Base-by-base conservation (phyloP, 2,888 invertebrate species). In the Anarsia innoxiella region DNA sequence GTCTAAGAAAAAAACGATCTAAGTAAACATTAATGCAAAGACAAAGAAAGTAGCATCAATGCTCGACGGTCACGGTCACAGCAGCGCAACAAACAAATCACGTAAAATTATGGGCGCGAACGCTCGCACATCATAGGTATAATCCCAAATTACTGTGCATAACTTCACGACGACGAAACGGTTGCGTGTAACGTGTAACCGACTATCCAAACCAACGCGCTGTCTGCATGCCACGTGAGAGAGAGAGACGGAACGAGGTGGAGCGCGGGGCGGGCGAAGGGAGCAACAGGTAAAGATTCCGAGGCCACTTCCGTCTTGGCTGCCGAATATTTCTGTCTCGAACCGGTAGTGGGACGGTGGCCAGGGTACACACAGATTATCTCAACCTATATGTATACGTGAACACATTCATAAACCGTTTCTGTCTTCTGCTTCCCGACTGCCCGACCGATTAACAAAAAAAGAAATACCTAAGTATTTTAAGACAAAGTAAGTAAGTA, bases 281-380 rank as follows among this genome's bases (percentile, higher is more conserved):
- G 84, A 83, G 83, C 83, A 83, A 84, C 84, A 83, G 84, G 83
- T 83, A 84, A 83, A 82, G 84, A 84, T 84, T 83, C 83, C 83
- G 84, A 84, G 83, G 83, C 80, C 82, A 84, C 83, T 84, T 84
- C 84, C 84, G 84, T 82, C 83, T 84, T 83, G 75, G 83, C 83
- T 79, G 84, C 82, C 84, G 83, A 84, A 84, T 84, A 84, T 84
- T 83, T 83, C 79, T 83, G 83, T 83, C 77, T 79, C 75, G 73
- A 83, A 84, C 84, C 84, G 84, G 84, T 84, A 83, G 84, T 84
- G 80, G 80, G 82, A 71, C 68, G 69, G 65, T 73, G 66, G 83
- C 80, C 83, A 82, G 77, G 67, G 68, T 70, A 65, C 73, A 70
- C 67, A 71, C 59, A 66, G 56, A 63, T 66, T 49, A 64, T 60